Base-by-base conservation (phyloP, 1,140 invertebrate genomes). In the Lasaia peninsularis region DNA sequence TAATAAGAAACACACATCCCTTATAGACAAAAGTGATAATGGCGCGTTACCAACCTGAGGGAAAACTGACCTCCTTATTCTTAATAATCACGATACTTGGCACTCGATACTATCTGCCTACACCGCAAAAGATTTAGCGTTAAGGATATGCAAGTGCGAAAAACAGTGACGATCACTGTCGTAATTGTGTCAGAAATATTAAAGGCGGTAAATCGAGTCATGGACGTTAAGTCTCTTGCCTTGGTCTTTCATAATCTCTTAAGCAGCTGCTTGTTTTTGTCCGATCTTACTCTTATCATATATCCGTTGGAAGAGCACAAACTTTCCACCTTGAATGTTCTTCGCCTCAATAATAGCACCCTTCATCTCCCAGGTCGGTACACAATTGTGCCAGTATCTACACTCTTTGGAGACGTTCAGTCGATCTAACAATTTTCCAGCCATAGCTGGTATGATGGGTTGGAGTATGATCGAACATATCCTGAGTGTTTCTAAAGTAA, bases 401-500 rank as follows among this genome's bases (percentile, higher is more conserved):
- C 32, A 58, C 20, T 79, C 67, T 7, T 52, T 52, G 0, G 73
- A 87, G 12, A 95, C 88, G 61, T 88, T 88, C 12, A 96, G 78
- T 86, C 93, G 94, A 79, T 94, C 91, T 52, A 95, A 86, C 54
- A 98, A 84, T 63, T 89, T 91, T 10, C 75, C 73, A 0, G 92
- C 81, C 58, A 98, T 74, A 49, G 90, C 89, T 9, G 98, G 98
- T 52, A 97, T 91, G 24, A 99, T 92, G 1, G 98, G 98, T 69
- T 94, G 93, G 16, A 98, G 84, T 16, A 96, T 90, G 57, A 98
- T 93, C 18, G 92, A 93, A 67, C 92, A 92, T 21, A 97, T 92
- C 72, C 97, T 91, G 16, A 97, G 80, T 1, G 93, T 93, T 90
- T 99, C 98, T 78, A 99, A 89, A 40, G 94, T 93, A 11, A 99